Evolutionary conservation across 1,140 invertebrate species (phyloP).

Genomic region (Dryas iulia): DNA sequence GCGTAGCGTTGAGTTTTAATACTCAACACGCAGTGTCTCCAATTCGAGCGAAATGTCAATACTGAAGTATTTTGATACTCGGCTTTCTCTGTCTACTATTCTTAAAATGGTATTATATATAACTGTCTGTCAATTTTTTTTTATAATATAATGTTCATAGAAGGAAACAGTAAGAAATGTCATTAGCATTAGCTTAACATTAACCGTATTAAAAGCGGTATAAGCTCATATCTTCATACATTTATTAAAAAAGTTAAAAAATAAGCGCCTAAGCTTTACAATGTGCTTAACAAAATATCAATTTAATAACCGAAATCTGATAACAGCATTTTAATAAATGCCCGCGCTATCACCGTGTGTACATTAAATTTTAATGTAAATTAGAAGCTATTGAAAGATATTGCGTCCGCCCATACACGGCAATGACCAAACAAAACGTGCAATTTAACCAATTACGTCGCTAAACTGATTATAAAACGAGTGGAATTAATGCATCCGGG

Average conservation of each 20-base stretch:
- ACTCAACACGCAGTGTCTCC: too few species aligned
- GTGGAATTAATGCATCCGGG: constrained; percentile 54
- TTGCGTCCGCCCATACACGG: constrained; percentile 27
- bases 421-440: constrained; percentile 43
- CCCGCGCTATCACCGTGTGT: background rate
- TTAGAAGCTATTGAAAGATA: constrained; percentile 29
- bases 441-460: constrained; percentile 54
- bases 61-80: too few species aligned
- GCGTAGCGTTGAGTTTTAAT: too few species aligned
- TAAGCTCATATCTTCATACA: background rate
- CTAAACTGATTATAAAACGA: constrained; percentile 54
- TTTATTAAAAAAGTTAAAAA: background rate
- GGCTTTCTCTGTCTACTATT: too few species aligned
- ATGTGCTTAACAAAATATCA: background rate
- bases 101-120: too few species aligned
- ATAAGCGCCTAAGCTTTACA: too few species aligned
- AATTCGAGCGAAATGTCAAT: too few species aligned
- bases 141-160: too few species aligned
- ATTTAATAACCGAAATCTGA: background rate
- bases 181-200: background rate
- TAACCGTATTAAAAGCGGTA: background rate
- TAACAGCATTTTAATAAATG: background rate
- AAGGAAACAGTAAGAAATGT: too few species aligned
- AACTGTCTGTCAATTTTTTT: too few species aligned
- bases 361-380: constrained; percentile 30